Base-by-base conservation (phyloP, 2,888 invertebrate genomes). In the Pyrgus malvae region DNA sequence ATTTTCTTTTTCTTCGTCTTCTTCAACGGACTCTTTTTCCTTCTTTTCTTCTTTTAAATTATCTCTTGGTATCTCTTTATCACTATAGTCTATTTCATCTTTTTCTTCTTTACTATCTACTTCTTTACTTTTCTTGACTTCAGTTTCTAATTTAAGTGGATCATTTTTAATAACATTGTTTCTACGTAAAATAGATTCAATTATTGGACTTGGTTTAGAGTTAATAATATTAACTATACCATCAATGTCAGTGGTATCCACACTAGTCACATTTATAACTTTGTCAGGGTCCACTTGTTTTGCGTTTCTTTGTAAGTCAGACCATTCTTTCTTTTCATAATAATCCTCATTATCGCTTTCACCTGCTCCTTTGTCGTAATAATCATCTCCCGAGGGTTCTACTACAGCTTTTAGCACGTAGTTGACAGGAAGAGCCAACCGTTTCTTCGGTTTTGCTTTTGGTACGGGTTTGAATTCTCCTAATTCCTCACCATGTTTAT, bases 311-410 rank as follows among this genome's bases (percentile, higher is more conserved):
- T 78, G 65, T 7, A 68, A 7, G 55, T 88, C 85, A 0, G 85
- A 78, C 88, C 87, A 88, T 5, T 88, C 89, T 56, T 80, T 85
- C 53, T 80, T 89, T 56, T 89, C 88, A 56, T 64, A 87, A 61
- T 83, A 77, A 55, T 88, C 87, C 7, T 86, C 87, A 55, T 65
- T 65, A 9, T 81, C 82, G 33, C 69, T 66, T 21, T 80, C 86
- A 2, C 80, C 85, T 63, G 74, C 74, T 17, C 76, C 77, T 64
- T 80, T 83, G 1, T 84, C 85, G 35, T 64, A 77, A 42, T 83
- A 81, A 53, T 88, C 84, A 35, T 82, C 85, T 8, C 66, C 67
- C 41, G 83, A 75, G 1, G 80, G 70, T 35, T 82, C 85, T n/a
- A 74, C 78, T 4, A 80, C 76, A 0, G 85, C 73, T 68, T 64